A percentile compares a stretch with the other conserved stretches of the same genome.
Conservation (phyloP, 2,113 vertebrate genomes). For the Aspidoscelis tigris region DNA sequence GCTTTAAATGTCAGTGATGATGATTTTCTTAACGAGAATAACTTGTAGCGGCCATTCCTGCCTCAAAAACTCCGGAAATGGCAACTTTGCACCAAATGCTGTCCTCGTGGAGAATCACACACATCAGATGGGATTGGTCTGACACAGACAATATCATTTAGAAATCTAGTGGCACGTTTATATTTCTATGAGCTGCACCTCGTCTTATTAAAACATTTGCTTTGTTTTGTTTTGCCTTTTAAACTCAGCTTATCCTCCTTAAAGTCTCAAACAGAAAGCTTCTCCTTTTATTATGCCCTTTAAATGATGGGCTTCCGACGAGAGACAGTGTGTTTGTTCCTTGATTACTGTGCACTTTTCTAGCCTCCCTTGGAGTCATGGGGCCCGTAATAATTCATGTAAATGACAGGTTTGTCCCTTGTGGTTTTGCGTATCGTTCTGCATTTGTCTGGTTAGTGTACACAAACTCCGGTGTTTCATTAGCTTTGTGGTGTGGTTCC, state of each 20-base stretch:
- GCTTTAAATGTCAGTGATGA: no score
- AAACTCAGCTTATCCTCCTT: neutral
- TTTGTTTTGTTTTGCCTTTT: no score
- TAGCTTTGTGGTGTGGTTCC: neutral
- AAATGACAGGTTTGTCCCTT: neutral
- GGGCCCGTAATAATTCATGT: neutral
- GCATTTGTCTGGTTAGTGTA: neutral
- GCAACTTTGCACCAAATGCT: neutral
- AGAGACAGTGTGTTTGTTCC: neutral
- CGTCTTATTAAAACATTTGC: neutral
- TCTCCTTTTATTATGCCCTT: neutral
- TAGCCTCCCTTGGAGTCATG: neutral
- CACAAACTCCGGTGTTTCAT: conserved; percentile 25
- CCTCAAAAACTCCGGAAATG: neutral
- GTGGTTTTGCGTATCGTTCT: conserved; percentile 13
- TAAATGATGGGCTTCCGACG: neutral
- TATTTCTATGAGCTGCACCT: neutral
- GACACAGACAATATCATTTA: neutral
- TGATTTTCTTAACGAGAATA: neutral
- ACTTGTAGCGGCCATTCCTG: neutral
- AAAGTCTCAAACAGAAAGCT: neutral
- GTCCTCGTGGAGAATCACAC: neutral
- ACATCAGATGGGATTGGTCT: neutral
- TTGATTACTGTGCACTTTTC: conserved; percentile 17
- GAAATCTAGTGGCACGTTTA: neutral